A percentile compares a stretch with the other conserved stretches of the same genome.
phyloP scores from a whole-genome alignment of 2,113 vertebrate species.

The Ariopsis seemanni region DNA sequence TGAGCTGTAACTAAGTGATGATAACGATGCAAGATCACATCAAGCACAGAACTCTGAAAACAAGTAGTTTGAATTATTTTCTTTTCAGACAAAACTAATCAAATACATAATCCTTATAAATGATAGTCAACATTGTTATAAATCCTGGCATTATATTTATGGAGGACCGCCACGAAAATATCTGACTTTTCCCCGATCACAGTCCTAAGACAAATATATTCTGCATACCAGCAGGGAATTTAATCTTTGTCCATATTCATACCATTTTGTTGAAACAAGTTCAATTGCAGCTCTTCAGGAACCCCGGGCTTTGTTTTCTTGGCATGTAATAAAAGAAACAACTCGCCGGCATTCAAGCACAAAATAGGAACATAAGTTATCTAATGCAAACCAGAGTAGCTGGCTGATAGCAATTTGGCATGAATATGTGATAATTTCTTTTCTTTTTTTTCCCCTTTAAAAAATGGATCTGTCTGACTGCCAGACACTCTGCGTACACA shows the following conservation, averaged over 20 bases:
- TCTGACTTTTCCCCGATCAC: background rate
- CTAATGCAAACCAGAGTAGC: conserved; percentile 27
- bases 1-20: background rate
- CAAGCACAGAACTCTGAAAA: background rate
- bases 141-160: background rate
- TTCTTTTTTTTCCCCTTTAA: background rate
- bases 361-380: conserved; percentile 41
- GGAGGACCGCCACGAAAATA: background rate
- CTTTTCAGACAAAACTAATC: background rate
- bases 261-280: background rate
- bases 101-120: background rate
- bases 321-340: conserved; percentile 35
- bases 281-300: conserved; percentile 2
- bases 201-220: background rate
- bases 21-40: background rate
- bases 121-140: background rate
- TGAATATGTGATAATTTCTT: conserved; percentile 5
- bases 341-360: conserved; percentile 24
- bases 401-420: conserved; percentile 33
- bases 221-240: background rate
- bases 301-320: conserved; percentile 33
- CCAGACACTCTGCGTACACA: background rate
- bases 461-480: background rate
- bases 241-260: conserved; percentile 23
- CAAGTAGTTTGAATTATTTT: background rate